Conservation (phyloP, 30 jellyfish, hydroid and myxozoan genomes). For the Chironex yamaguchii region DNA sequence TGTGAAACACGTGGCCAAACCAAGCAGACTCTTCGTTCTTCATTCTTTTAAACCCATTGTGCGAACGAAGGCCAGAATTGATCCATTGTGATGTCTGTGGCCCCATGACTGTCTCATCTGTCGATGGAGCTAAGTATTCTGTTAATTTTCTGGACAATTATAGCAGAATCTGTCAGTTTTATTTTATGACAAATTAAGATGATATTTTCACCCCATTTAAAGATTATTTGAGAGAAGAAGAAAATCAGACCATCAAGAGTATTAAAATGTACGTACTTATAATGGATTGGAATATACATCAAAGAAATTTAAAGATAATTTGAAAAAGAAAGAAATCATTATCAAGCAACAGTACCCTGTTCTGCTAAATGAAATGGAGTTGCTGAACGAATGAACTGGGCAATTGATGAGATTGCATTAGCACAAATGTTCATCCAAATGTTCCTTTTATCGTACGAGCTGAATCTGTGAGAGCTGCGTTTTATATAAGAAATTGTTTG, state of each 20-base stretch:
- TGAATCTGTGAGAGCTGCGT: constrained; percentile 39
- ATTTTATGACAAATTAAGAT: constrained; percentile 24
- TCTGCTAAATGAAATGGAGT: constrained; percentile 50
- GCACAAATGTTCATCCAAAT: constrained; percentile 4
- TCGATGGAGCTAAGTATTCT: constrained; percentile 45
- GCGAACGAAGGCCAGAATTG: constrained; percentile 27
- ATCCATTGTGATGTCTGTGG: constrained; percentile 79
- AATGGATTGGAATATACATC: constrained; percentile 72
- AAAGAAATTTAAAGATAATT: constrained; percentile 29
- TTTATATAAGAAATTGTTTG: constrained; percentile 49
- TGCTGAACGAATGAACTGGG: constrained; percentile 54
- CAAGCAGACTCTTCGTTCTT: too few species aligned
- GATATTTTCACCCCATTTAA: constrained; percentile 34
- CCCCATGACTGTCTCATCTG: constrained; percentile 27
- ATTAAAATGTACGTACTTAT: constrained; percentile 39
- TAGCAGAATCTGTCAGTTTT: neutral
- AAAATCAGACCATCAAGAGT: constrained; percentile 21
- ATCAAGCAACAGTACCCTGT: neutral
- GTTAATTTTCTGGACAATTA: constrained; percentile 31
- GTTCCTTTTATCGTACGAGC: constrained; percentile 41
- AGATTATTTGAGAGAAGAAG: constrained; percentile 46
- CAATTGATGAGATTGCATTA: constrained; percentile 24
- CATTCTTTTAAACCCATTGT: too few species aligned
- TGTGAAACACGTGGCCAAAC: too few species aligned
- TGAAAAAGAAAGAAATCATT: constrained; percentile 4